Evolutionary conservation across 2,113 vertebrate species (phyloP).

Genomic region (Neogale vison): DNA sequence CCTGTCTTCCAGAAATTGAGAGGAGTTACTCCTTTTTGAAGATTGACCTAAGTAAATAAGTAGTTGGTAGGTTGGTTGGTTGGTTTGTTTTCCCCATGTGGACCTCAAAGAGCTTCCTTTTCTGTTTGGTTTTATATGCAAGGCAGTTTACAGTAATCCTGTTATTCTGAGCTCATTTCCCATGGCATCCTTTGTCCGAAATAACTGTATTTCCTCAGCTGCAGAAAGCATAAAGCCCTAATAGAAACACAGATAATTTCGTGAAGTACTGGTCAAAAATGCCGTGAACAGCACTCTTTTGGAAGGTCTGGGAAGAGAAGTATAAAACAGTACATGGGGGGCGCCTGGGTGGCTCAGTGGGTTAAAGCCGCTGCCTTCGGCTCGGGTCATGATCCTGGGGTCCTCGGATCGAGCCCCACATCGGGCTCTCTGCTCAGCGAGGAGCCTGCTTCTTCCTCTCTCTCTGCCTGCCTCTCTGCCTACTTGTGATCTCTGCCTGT

Average conservation of each 20-base stretch:
- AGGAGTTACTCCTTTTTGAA: not conserved
- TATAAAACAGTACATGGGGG: not conserved
- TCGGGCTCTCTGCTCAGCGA: too few relatives aligned
- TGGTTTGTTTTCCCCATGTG: not conserved
- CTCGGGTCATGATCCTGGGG: too few relatives aligned
- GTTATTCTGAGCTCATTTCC: conserved; percentile 78
- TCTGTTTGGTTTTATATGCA: conserved; percentile 75
- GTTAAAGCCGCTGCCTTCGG: too few relatives aligned
- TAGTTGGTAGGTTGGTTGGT: not conserved
- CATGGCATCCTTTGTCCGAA: conserved; percentile 58
- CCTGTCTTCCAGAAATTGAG: not conserved
- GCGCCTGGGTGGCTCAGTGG: too few relatives aligned
- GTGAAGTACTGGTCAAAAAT: not conserved
- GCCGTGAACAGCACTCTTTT: accelerated
- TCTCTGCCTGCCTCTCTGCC: too few relatives aligned
- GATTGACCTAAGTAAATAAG: conserved; percentile 20
- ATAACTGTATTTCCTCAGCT: not conserved
- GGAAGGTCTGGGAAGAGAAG: not conserved
- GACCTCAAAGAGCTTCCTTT: conserved; percentile 68
- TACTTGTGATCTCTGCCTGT: too few relatives aligned
- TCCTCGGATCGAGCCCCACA: too few relatives aligned
- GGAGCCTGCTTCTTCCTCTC: too few relatives aligned
- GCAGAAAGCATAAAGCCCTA: not conserved
- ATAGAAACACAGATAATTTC: not conserved
- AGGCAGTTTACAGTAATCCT: conserved; percentile 75